These are phyloP conservation scores for Eutrigla gurnardus DNA, from an alignment of 2,797 vertebrate species.

Conservation along the genomic window DNA sequence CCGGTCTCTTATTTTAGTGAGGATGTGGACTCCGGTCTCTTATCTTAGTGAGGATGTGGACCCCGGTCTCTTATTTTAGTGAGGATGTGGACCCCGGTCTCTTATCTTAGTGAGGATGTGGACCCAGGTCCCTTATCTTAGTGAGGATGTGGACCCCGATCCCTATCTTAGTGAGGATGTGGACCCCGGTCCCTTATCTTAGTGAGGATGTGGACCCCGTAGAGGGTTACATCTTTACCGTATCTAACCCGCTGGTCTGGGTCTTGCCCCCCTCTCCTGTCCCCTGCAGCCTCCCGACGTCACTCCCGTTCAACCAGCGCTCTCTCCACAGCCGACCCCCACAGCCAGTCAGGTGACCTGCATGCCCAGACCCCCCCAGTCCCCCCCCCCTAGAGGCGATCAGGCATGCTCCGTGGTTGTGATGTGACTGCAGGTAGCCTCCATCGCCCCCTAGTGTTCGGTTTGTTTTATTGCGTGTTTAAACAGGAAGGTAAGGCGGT, in stretches of 20 bases:
- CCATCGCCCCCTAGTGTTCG: neutral
- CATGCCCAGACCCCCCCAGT: slow-evolving; percentile 80
- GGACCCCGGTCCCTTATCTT: too few relatives aligned
- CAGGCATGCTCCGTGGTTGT: slow-evolving; percentile 81
- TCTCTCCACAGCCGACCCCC: slow-evolving; percentile 96
- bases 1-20: too few relatives aligned
- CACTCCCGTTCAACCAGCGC: slow-evolving; percentile 99
- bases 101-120: too few relatives aligned
- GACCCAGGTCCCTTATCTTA: too few relatives aligned
- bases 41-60: too few relatives aligned
- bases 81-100: too few relatives aligned
- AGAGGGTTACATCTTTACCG: too few relatives aligned
- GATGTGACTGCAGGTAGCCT: slow-evolving; percentile 16
- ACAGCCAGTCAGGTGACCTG: slow-evolving; percentile 99
- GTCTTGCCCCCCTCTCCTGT: slow-evolving; percentile 89
- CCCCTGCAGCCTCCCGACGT: slow-evolving; percentile 97
- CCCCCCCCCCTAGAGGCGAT: slow-evolving; percentile 38
- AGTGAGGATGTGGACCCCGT: too few relatives aligned
- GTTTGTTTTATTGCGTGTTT: slow-evolving; percentile 6
- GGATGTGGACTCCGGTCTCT: too few relatives aligned
- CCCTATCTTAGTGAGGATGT: too few relatives aligned
- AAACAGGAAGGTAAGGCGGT: slow-evolving; percentile 20
- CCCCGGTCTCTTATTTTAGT: too few relatives aligned
- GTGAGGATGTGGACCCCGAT: too few relatives aligned
- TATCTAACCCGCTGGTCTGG: slow-evolving; percentile 84